These are phyloP conservation scores for Phacellophora camtschatica DNA, from an alignment of 30 jellyfish, hydroid and myxozoan genomes.

Conservation along the genomic window DNA sequence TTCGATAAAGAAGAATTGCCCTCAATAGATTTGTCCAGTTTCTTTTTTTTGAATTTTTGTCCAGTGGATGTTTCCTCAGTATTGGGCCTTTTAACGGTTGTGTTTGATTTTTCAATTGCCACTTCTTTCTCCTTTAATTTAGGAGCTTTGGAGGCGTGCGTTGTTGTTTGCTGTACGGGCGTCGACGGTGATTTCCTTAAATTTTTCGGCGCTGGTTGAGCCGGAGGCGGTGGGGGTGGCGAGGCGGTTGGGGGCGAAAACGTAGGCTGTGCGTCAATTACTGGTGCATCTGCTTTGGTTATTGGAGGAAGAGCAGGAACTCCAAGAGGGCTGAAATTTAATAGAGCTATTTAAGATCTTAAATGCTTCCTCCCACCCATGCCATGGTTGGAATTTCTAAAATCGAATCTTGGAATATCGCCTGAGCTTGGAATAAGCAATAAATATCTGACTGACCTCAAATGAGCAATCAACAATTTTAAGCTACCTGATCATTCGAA, in stretches of 20 bases:
- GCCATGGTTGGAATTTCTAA: too few relatives aligned
- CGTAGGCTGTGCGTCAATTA: conserved; percentile 32
- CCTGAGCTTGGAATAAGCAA: too few relatives aligned
- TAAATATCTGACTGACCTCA: too few relatives aligned
- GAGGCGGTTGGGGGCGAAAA: conserved; percentile 62
- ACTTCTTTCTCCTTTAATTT: conserved; percentile 61
- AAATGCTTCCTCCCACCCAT: background rate
- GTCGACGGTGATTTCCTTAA: conserved; percentile 57
- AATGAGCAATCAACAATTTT: too few relatives aligned
- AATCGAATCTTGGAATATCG: too few relatives aligned
- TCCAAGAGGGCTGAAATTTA: conserved; percentile 41
- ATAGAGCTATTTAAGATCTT: background rate
- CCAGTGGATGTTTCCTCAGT: conserved; percentile 48
- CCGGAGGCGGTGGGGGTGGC: conserved; percentile 53
- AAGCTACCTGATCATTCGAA: too few relatives aligned
- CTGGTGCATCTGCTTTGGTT: conserved; percentile 42
- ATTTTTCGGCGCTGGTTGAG: conserved; percentile 19
- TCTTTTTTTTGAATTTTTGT: conserved; percentile 81
- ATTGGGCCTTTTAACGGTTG: conserved; percentile 47
- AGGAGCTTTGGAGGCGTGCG: conserved; percentile 42
- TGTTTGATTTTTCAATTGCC: conserved; percentile 7
- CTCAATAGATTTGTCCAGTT: conserved; percentile 49
- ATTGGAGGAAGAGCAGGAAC: conserved; percentile 63
- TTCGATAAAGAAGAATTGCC: conserved; percentile 33
- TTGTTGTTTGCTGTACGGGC: conserved; percentile 11